Percentiles rank a stretch among this genome's conserved stretches.
Conservation (phyloP, 1,140 invertebrate species). For the Bombus impatiens region DNA sequence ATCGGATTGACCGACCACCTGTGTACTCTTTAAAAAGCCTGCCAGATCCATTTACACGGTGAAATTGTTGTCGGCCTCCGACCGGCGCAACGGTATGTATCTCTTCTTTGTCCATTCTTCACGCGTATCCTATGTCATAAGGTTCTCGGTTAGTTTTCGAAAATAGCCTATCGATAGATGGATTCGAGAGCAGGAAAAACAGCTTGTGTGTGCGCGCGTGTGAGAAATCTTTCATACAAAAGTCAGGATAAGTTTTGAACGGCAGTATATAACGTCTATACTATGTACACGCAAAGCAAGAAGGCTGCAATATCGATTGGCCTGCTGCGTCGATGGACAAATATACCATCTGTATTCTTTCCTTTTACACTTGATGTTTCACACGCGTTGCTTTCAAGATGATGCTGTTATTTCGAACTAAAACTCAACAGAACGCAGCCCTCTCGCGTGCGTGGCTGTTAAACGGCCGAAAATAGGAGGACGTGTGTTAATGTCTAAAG, state of each 20-base stretch:
- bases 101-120: too few relatives aligned
- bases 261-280: neutral
- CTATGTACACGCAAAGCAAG: neutral
- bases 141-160: too few relatives aligned
- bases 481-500: conserved; percentile 49
- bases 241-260: neutral
- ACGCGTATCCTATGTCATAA: too few relatives aligned
- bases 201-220: too few relatives aligned
- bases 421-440: conserved; percentile 21
- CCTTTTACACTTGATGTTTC: conserved; percentile 25
- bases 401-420: conserved; percentile 36
- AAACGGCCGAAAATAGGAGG: conserved; percentile 53
- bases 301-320: neutral
- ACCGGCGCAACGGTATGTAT: too few relatives aligned
- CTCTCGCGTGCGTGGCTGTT: conserved; percentile 21
- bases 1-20: too few relatives aligned
- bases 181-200: neutral
- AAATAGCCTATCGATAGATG: too few relatives aligned
- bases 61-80: too few relatives aligned
- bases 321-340: conserved; percentile 10
- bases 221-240: neutral
- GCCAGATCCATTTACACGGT: too few relatives aligned
- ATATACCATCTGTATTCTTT: conserved; percentile 25
- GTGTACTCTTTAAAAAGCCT: too few relatives aligned
- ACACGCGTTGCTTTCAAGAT: conserved; percentile 40